Conservation (phyloP, 1,140 invertebrate genomes). For the Zaprionus capensis region DNA sequence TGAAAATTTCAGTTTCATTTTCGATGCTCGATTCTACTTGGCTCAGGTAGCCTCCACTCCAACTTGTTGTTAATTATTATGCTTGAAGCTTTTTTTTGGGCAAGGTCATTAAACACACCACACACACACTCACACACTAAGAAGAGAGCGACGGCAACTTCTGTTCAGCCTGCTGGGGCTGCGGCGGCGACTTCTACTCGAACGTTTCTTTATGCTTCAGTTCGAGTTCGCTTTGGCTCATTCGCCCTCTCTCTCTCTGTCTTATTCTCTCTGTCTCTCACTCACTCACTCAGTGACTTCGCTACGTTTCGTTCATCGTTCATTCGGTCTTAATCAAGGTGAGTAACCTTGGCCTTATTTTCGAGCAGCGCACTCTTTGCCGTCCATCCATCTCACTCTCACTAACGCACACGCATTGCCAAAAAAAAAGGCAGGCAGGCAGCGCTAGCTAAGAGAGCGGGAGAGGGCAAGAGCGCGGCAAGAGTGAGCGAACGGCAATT, state of each 20-base stretch:
- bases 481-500: slow-evolving; percentile 51
- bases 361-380: slow-evolving; percentile 77
- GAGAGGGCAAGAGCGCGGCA: slow-evolving; percentile 16
- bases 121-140: slow-evolving; percentile 11
- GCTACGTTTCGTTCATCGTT: slow-evolving; percentile 47
- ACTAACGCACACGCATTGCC: slow-evolving; percentile 72
- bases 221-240: slow-evolving; percentile 28
- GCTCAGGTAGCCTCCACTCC: slow-evolving; percentile 60
- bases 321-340: slow-evolving; percentile 84
- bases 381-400: slow-evolving; percentile 20
- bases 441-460: slow-evolving; percentile 2
- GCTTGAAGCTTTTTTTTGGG: slow-evolving; percentile 77
- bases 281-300: background rate
- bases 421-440: slow-evolving; percentile 51
- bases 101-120: slow-evolving; percentile 71
- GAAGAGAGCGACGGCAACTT: slow-evolving; percentile 44
- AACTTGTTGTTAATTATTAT: slow-evolving; percentile 76
- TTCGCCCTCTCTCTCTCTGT: background rate
- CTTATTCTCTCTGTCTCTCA: background rate
- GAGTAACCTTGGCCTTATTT: slow-evolving; percentile 84
- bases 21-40: slow-evolving; percentile 71
- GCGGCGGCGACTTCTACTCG: slow-evolving; percentile 49
- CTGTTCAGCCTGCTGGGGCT: slow-evolving; percentile 32
- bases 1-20: slow-evolving; percentile 62
- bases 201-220: slow-evolving; percentile 58